Evolutionary conservation across 2,797 vertebrate species (phyloP).

Genomic region (Rhincodon typus): DNA sequence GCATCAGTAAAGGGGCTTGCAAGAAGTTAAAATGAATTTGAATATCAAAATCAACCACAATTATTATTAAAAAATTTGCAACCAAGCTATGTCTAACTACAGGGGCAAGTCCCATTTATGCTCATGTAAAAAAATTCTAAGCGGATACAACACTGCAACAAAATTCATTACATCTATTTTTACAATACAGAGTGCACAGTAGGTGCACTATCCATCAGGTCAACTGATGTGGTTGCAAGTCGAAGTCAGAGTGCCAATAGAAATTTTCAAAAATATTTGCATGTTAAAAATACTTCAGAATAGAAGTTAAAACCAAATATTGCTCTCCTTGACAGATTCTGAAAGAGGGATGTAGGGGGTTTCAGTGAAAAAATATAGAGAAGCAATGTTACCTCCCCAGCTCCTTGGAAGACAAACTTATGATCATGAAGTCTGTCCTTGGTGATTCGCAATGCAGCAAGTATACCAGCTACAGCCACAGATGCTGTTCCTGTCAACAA

Average conservation of each 20-base stretch:
- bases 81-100: neutral
- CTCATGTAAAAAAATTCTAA: neutral
- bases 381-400: conserved; percentile 74
- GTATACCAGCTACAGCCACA: conserved; percentile 83
- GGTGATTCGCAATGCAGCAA: conserved; percentile 83
- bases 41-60: neutral
- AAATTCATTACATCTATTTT: neutral
- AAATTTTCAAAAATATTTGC: neutral
- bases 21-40: neutral
- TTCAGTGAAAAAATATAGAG: neutral
- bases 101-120: neutral
- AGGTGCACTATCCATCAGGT: neutral
- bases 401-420: conserved; percentile 93
- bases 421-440: conserved; percentile 84
- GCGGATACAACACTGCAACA: neutral
- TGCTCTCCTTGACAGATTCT: neutral
- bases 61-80: neutral
- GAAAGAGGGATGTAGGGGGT: neutral
- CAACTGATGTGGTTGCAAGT: neutral
- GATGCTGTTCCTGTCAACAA: conserved; percentile 77
- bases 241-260: neutral
- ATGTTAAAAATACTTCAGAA: neutral
- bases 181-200: neutral
- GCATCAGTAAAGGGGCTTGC: neutral
- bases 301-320: neutral